A percentile compares a stretch with the other conserved stretches of the same genome.
phyloP scores from a whole-genome alignment of 2,797 vertebrate genomes.

The Cryptoblepharus egeriae region DNA sequence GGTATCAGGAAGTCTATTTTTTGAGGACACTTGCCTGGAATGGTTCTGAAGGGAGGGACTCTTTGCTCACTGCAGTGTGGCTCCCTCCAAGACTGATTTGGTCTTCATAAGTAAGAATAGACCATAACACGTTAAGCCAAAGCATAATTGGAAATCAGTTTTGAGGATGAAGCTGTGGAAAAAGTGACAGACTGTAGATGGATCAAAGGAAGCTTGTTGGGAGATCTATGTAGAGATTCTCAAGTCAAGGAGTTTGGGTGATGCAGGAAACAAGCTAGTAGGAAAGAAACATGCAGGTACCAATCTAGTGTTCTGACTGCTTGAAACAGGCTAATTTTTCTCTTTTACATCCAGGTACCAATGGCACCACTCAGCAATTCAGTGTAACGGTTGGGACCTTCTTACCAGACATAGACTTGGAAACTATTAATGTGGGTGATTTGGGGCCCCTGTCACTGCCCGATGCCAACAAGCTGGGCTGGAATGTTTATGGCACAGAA shows the following conservation, averaged over 20 bases:
- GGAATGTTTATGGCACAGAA: slow-evolving; percentile 1
- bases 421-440: slow-evolving; percentile 59
- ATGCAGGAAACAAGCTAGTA: too few relatives aligned
- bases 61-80: too few relatives aligned
- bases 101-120: not conserved
- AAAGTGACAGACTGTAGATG: not conserved
- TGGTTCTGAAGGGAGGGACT: too few relatives aligned
- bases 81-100: too few relatives aligned
- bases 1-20: not conserved
- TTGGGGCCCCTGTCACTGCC: slow-evolving; percentile 18
- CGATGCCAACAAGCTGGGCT: slow-evolving; percentile 48
- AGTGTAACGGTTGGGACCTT: slow-evolving; percentile 65
- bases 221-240: not conserved
- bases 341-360: slow-evolving; percentile 54
- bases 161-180: too few relatives aligned
- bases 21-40: too few relatives aligned
- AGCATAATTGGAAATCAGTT: not conserved
- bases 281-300: too few relatives aligned
- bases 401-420: slow-evolving; percentile 66
- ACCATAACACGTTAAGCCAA: not conserved
- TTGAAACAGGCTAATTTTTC: not conserved
- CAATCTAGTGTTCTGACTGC: not conserved
- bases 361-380: slow-evolving; percentile 33
- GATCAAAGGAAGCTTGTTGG: not conserved
- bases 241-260: not conserved